Base-by-base conservation (phyloP, 2,888 invertebrate genomes). In the Drosophila lutescens region DNA sequence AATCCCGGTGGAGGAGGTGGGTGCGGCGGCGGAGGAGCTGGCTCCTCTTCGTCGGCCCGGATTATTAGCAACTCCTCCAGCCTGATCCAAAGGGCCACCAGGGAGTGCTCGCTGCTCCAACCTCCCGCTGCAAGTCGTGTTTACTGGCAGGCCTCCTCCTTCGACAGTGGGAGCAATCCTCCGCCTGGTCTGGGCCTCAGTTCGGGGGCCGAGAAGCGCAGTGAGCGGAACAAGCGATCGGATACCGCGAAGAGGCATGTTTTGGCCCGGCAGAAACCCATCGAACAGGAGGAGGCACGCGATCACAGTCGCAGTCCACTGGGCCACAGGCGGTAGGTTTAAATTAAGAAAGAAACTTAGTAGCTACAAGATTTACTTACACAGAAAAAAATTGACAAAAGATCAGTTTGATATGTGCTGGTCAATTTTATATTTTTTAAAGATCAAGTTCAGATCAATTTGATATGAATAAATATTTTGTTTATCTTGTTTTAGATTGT, bases 141-240 rank as follows among this genome's bases (percentile, higher is more conserved):
- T 13, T 90, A 91, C 63, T 94, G 97, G 91, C 96, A 97, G 92
- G 96, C 97, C 23, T 93, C 97, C 69, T 96, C 96, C 61, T 96
- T 97, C 67, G 97, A 97, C 90, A 96, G 94, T 88, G 80, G 86
- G 61, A 79, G 69, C 36, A 75, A 73, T 71, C 77, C 41, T 2
- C 46, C 93, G 89, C 38, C 41, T 13, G 51, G 54, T 12, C 44
- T 50, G 15, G 55, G 68, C 0, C 47, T 62, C 8, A 20, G 49
- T 43, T 17, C 62, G 12, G 30, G 50, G 0, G 57, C 72, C 0
- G 90, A 90, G 44, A 90, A 83, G 56, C 89, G 93, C 93, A 94
- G 80, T 34, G 95, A 95, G 91, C 94, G 95, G 62, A 94, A 93
- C 7, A 91, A 90, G 56, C 89, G 92, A 83, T 93, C 93, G 2